phyloP scores from a whole-genome alignment of 2,888 invertebrate species.

The Thymelicus lineola region DNA sequence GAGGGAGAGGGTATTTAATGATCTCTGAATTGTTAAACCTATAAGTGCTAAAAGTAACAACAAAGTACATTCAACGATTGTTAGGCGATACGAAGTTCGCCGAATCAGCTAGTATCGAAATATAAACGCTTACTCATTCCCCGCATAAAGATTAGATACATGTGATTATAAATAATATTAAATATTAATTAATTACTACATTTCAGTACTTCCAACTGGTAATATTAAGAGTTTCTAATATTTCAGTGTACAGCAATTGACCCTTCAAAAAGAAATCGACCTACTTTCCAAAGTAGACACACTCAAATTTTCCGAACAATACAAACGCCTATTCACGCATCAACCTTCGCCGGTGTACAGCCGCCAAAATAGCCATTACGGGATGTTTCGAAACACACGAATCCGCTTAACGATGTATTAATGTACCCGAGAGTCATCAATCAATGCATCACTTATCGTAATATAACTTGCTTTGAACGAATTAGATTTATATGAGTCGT shows the following conservation, averaged over 20 bases:
- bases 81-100: no score
- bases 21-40: no score
- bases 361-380: constrained; percentile 34
- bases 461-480: constrained; percentile 65
- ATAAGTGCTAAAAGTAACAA: no score
- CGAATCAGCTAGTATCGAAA: no score
- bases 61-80: no score
- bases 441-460: constrained; percentile 54
- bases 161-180: no score
- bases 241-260: background rate
- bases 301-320: background rate
- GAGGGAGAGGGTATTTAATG: no score
- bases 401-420: constrained; percentile 32
- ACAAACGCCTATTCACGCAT: constrained; percentile 9
- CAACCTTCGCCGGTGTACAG: background rate
- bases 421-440: constrained; percentile 56
- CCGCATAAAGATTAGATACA: background rate
- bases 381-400: constrained; percentile 33
- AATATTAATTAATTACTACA: no score
- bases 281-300: background rate
- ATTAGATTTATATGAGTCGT: constrained; percentile 54
- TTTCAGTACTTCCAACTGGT: no score
- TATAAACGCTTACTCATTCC: no score
- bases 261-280: constrained; percentile 9
- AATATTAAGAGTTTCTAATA: background rate